Conservation (phyloP, 1,140 invertebrate species). For the Cotesia chilonis region DNA sequence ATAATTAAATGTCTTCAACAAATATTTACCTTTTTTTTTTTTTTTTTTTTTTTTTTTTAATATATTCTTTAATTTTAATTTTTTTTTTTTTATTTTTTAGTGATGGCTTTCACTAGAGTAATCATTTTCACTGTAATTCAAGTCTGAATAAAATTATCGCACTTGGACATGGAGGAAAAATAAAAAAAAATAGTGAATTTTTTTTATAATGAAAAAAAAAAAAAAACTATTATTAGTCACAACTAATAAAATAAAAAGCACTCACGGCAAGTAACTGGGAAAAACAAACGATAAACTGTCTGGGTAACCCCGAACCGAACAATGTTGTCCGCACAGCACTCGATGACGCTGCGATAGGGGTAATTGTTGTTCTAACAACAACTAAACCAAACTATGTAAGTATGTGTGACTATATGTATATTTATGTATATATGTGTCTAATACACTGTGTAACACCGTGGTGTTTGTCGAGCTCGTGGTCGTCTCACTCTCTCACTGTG, state of each 20-base stretch:
- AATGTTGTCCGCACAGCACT: constrained; percentile 40
- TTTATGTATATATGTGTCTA: constrained; percentile 29
- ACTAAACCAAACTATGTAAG: constrained; percentile 36
- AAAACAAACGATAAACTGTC: neutral
- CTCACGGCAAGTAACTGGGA: constrained; percentile 18
- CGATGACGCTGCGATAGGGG: constrained; percentile 44
- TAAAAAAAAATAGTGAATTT: too few relatives aligned
- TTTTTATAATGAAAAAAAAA: too few relatives aligned
- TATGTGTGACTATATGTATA: too few relatives aligned
- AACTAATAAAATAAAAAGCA: constrained; percentile 2
- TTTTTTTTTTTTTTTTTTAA: too few relatives aligned
- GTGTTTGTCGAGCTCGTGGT: constrained; percentile 43
- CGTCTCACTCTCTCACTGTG: constrained; percentile 49
- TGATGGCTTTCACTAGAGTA: neutral
- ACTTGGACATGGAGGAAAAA: too few relatives aligned
- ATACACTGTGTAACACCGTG: constrained; percentile 39
- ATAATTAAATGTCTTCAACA: too few relatives aligned
- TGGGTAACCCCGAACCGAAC: constrained; percentile 27
- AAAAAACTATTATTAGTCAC: neutral
- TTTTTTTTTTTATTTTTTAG: neutral
- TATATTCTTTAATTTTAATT: too few relatives aligned
- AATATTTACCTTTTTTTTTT: neutral
- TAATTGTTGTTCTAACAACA: constrained; percentile 51
- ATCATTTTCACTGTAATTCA: neutral
- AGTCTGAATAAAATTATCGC: too few relatives aligned